These are phyloP conservation scores for Ctena decussata DNA, from an alignment of 2,888 invertebrate genomes.

Conservation along the genomic window DNA sequence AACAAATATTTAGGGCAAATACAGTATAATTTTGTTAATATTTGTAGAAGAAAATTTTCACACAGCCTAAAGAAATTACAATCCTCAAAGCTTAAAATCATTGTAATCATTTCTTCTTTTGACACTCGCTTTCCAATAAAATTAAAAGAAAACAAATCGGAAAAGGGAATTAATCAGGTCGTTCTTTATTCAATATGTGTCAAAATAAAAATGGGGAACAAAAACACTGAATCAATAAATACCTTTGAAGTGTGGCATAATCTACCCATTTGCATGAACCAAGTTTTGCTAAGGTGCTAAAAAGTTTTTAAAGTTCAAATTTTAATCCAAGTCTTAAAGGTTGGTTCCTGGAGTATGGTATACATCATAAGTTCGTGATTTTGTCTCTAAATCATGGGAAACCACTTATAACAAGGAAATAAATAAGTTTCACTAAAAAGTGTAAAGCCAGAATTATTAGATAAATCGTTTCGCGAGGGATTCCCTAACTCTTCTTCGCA, in stretches of 20 bases:
- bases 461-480: no score
- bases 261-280: conserved; percentile 14
- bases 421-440: no score
- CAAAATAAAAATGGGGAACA: neutral
- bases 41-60: neutral
- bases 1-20: no score
- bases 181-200: neutral
- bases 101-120: neutral
- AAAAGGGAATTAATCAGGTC: neutral
- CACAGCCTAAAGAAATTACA: neutral
- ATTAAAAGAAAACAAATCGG: conserved; percentile 54
- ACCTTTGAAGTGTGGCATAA: conserved; percentile 8
- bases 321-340: conserved; percentile 7
- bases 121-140: conserved; percentile 6
- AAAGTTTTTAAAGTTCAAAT: neutral
- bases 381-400: no score
- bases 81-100: neutral
- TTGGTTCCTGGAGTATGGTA: no score
- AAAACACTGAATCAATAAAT: neutral
- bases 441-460: no score
- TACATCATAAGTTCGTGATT: no score
- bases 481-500: no score
- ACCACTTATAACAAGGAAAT: no score
- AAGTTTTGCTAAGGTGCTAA: conserved; percentile 9
- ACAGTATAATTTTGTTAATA: no score